Evolutionary conservation across 2,797 vertebrate species (phyloP), one percentile per base, ranked within the genome.

Genomic region (Cyprinella venusta): DNA sequence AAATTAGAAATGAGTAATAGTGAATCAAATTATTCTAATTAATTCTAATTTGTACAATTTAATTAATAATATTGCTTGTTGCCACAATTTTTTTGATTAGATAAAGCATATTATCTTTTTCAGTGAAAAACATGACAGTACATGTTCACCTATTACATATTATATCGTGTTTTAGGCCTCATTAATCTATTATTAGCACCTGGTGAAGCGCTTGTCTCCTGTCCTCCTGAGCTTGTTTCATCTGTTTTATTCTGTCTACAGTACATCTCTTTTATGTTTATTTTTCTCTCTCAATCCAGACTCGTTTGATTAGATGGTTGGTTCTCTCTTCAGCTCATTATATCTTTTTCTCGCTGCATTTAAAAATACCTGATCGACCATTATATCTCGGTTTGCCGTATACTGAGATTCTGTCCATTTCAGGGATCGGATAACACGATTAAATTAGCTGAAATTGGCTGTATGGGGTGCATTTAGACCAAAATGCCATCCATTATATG

Each of bases 111-210:
- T n/a, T n/a, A n/a, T n/a, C n/a, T n/a, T n/a, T n/a, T n/a, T n/a
- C n/a, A n/a, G n/a, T n/a, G n/a, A n/a, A n/a, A 26, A 63, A 15
- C 59, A 30, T 15, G 12, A 63, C 59, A 26, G 0, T 6, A 6
- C 59, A 9, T 33, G 54, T 74, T 30, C 54, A 38, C 19, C 7
- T 36, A 36, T 36, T 36, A 36, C 36, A 36, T 36, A 36, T 36
- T 36, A 36, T 6, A 36, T 5, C 5, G 50, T 61, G 54, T 63
- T 74, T 74, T 13, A 81, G 21, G 40, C 59, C 26, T 74, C 24
- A 38, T 74, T 68, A 69, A 69, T 69, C 50, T 80, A 80, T 80
- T 69, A 16, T 81, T 81, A 64, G 56, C 42, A 36, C 48, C 16
- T 50, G 26, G 21, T 72, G 42, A 56, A 80, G 56, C 0, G 12